Evolutionary conservation across 1,140 invertebrate genomes (phyloP), one percentile per base, ranked within the genome.

Genomic region (Zaprionus africanus): DNA sequence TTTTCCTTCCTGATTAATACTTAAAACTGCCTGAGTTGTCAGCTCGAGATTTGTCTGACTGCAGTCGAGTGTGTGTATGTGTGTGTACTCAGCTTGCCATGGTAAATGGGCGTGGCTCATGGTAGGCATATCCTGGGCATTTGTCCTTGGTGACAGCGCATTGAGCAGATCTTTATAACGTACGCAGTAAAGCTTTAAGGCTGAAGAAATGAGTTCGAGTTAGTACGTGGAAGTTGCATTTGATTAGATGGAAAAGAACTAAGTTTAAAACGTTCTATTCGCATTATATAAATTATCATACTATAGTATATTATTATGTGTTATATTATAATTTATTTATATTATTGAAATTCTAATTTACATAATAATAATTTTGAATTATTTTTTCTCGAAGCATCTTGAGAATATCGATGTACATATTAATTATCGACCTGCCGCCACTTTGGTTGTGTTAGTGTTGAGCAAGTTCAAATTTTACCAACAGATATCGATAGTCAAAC

Each of bases 21-120:
- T 82, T 86, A 82, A 86, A 86, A 77, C 79, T 76, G 76, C 65
- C 79, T 78, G 83, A 79, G 83, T 87, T 87, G 83, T 82, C 83
- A 87, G 83, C 69, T 73, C 53, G 73, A 80, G 82, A 86, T 87
- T 86, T 86, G 83, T 82, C 83, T 80, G 83, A 64, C 77, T 80
- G 76, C 70, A 76, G 82, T 69, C 79, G 79, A 86, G 82, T 86
- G 82, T 79, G 76, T 79, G 72, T 74, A 56, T 65, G 63, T 65
- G 75, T 65, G 28, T 28, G 28, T 86, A 61, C 83, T 80, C 57
- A 46, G 83, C 51, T 77, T 79, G 67, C 76, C 83, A 77, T 86
- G 71, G 66, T 68, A 86, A 86, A 86, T 87, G 79, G 61, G 63
- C 54, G 56, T 28, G 53, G 64, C 22, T 36, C 9, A n/a, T 41